Evolutionary conservation across 2,888 invertebrate species (phyloP).

Genomic region (Trachelus troglodyta): DNA sequence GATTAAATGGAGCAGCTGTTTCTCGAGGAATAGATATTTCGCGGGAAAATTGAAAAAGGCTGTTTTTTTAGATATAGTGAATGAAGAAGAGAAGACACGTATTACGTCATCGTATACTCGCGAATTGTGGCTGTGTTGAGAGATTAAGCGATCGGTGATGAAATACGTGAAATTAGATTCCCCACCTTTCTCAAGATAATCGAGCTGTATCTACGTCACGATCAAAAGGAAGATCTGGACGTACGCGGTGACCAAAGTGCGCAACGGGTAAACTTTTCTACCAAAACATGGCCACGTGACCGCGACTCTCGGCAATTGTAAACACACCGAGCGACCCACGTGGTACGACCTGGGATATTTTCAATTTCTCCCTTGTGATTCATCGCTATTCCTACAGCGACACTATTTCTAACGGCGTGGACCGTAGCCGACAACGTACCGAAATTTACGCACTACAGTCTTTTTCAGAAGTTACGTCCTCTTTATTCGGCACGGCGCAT

Average conservation of each 20-base stretch:
- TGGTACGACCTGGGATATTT: slow-evolving; percentile 44
- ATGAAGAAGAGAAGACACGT: not conserved
- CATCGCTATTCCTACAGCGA: not conserved
- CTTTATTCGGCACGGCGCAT: not conserved
- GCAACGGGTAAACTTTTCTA: slow-evolving; percentile 36
- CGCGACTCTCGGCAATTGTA: slow-evolving; percentile 41
- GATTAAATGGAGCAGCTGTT: not conserved
- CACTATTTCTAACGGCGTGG: not conserved
- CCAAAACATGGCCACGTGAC: slow-evolving; percentile 62
- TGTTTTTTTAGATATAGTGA: not conserved
- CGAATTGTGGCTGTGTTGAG: not conserved
- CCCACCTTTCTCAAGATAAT: not conserved
- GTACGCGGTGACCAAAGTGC: not conserved
- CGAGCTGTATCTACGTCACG: not conserved
- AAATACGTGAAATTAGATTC: not conserved
- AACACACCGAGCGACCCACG: slow-evolving; percentile 57
- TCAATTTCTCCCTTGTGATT: slow-evolving; percentile 14
- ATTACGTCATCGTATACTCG: not conserved
- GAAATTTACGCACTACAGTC: not conserved
- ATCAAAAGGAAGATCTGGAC: not conserved
- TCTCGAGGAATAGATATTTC: slow-evolving; percentile 7
- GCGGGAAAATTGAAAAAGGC: slow-evolving; percentile 6
- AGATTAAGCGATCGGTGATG: not conserved
- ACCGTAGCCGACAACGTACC: not conserved
- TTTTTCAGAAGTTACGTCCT: not conserved